Evolutionary conservation across 2,797 vertebrate species (phyloP).

Genomic region (Sebastes oblongus): DNA sequence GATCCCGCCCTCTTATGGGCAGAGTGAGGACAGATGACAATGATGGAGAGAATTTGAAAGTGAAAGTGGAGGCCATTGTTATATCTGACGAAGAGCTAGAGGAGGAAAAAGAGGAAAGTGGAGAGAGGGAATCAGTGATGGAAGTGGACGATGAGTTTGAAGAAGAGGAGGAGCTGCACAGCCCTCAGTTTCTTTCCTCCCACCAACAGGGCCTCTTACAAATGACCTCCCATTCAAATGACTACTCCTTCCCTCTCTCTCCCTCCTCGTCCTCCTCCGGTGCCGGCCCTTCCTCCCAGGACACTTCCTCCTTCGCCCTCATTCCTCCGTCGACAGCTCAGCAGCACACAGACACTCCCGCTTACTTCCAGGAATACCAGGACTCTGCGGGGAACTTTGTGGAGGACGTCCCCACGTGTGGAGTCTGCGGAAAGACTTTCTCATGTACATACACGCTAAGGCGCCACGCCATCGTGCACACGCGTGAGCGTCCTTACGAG

Average conservation of each 20-base stretch:
- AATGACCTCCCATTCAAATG: constrained; percentile 72
- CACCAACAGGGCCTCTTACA: constrained; percentile 81
- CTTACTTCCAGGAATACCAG: constrained; percentile 88
- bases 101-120: constrained; percentile 62
- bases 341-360: constrained; percentile 71
- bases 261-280: constrained; percentile 80
- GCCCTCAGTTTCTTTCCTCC: constrained; percentile 78
- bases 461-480: constrained; percentile 95
- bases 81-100: constrained; percentile 93
- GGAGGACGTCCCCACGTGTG: constrained; percentile 94
- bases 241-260: constrained; percentile 78
- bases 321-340: constrained; percentile 59
- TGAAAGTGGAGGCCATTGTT: constrained; percentile 94
- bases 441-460: constrained; percentile 93
- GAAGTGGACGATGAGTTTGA: constrained; percentile 76
- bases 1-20: background rate
- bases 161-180: constrained; percentile 80
- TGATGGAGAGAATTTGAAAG: constrained; percentile 65
- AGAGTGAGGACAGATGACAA: constrained; percentile 11
- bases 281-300: constrained; percentile 70
- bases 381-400: constrained; percentile 85
- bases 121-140: constrained; percentile 48
- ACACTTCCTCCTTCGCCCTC: constrained; percentile 71
- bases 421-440: constrained; percentile 94
- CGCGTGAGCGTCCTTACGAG: constrained; percentile 91